These are phyloP conservation scores for Leptobrachium ailaonicum DNA, from an alignment of 2,113 vertebrate genomes.

Conservation along the genomic window DNA sequence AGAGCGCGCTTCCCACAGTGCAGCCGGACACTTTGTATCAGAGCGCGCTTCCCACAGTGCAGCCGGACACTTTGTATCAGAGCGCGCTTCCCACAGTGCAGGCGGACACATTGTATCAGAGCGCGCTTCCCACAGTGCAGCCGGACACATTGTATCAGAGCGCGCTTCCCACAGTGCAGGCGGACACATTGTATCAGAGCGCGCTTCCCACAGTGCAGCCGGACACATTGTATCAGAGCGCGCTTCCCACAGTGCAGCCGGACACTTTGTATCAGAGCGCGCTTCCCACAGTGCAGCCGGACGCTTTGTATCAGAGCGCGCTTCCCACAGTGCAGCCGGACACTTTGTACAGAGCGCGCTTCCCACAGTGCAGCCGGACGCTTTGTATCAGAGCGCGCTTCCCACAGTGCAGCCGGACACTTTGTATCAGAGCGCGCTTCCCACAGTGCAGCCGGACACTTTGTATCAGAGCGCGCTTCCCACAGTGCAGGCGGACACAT, in stretches of 20 bases:
- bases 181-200: background rate
- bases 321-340: conserved; percentile 29
- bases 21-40: background rate
- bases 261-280: background rate
- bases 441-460: conserved; percentile 17
- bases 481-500: conserved; percentile 12
- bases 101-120: background rate
- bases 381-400: background rate
- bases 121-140: conserved; percentile 22
- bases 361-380: conserved; percentile 23
- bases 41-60: conserved; percentile 21
- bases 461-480: background rate
- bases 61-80: background rate
- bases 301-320: background rate
- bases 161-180: conserved; percentile 23
- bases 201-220: conserved; percentile 19
- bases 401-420: conserved; percentile 18
- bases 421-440: background rate
- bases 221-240: background rate
- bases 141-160: background rate
- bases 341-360: background rate
- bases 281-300: conserved; percentile 24
- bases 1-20: conserved; percentile 21
- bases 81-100: conserved; percentile 22
- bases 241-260: conserved; percentile 22